These are phyloP conservation scores for Metopia argyrocephala DNA, from an alignment of 2,888 invertebrate species.

Conservation along the genomic window DNA sequence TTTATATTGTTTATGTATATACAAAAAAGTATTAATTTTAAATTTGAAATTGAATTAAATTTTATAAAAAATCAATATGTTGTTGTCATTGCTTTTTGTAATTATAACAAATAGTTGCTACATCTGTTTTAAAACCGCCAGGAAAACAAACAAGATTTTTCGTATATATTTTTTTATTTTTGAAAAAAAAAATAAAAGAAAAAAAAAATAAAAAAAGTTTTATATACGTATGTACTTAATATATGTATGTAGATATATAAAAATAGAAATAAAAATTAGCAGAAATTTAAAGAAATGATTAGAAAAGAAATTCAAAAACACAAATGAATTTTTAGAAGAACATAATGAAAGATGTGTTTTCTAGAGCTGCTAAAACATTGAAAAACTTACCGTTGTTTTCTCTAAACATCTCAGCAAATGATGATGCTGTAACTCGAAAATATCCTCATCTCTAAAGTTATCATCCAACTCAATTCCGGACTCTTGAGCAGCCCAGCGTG, in stretches of 20 bases:
- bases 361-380: neutral
- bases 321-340: constrained; percentile 10
- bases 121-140: constrained; percentile 55
- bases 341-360: neutral
- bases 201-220: constrained; percentile 12
- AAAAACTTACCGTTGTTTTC: constrained; percentile 91
- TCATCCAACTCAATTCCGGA: constrained; percentile 95
- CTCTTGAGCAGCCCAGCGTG: constrained; percentile 93
- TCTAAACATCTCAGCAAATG: constrained; percentile 98
- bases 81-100: constrained; percentile 65
- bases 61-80: constrained; percentile 63
- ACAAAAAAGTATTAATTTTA: no score
- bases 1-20: constrained; percentile 1
- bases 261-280: neutral
- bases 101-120: constrained; percentile 65
- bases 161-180: neutral
- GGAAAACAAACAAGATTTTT: constrained; percentile 5
- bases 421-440: constrained; percentile 99
- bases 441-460: constrained; percentile 93
- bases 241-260: neutral
- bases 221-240: neutral
- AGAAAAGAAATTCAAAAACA: neutral
- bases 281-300: constrained; percentile 4
- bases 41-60: constrained; percentile 42
- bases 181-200: constrained; percentile 23